Evolutionary conservation across 2,888 invertebrate genomes (phyloP).

Genomic region (Sarcophaga rosellei): DNA sequence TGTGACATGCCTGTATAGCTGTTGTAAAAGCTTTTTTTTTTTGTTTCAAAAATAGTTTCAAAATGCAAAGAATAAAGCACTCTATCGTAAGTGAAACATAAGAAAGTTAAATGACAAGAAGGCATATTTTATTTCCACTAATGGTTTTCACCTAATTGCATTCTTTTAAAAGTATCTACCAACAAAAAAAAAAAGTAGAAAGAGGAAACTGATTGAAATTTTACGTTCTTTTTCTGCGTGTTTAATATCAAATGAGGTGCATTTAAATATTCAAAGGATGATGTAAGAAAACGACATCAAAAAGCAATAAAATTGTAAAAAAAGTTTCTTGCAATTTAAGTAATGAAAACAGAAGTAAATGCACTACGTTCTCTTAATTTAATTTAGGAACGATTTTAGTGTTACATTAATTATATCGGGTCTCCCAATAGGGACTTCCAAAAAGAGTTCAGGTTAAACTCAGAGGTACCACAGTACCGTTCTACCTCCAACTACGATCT

Average conservation of each 20-base stretch:
- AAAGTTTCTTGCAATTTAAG: constrained; percentile 3
- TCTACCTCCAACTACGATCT: too few relatives aligned
- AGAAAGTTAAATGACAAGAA: constrained; percentile 14
- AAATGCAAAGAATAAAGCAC: neutral
- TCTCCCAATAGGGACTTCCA: too few relatives aligned
- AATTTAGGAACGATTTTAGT: too few relatives aligned
- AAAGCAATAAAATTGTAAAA: neutral
- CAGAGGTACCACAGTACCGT: too few relatives aligned
- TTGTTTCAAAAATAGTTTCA: neutral
- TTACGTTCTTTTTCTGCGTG: neutral
- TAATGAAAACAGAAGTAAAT: too few relatives aligned
- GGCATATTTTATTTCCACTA: constrained; percentile 49
- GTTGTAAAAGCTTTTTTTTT: constrained; percentile 5
- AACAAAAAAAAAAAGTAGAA: neutral
- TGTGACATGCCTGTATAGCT: too few relatives aligned
- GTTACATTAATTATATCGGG: too few relatives aligned
- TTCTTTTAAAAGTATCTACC: constrained; percentile 12
- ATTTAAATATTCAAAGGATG: too few relatives aligned
- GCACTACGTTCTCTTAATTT: too few relatives aligned
- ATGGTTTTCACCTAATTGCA: constrained; percentile 65
- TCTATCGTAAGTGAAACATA: neutral
- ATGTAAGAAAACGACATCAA: too few relatives aligned
- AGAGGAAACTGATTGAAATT: neutral
- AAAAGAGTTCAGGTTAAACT: too few relatives aligned
- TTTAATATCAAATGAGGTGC: constrained; percentile 30